These are phyloP conservation scores for Sylvietta virens DNA, from an alignment of 2,113 vertebrate genomes.

Conservation along the genomic window DNA sequence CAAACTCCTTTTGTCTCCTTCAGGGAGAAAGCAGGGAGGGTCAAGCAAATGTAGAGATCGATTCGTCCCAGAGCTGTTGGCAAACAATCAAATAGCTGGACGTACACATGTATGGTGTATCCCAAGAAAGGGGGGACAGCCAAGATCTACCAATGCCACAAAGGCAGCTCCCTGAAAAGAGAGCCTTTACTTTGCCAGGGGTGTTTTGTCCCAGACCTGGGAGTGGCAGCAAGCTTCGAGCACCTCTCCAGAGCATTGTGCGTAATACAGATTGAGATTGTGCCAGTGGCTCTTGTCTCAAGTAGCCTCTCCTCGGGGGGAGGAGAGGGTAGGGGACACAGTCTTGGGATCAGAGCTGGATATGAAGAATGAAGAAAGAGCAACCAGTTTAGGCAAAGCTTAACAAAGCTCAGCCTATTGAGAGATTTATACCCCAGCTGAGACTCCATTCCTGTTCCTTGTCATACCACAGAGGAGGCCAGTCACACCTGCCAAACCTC, in stretches of 20 bases:
- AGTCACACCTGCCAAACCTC: neutral
- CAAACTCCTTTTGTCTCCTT: neutral
- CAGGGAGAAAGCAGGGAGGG: neutral
- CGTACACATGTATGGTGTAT: accelerated
- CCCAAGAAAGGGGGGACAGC: neutral
- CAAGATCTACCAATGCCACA: neutral
- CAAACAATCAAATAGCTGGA: neutral
- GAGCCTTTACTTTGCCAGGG: neutral
- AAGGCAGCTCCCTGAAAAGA: neutral
- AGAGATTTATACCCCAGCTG: neutral
- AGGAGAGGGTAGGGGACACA: neutral
- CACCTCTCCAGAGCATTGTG: neutral
- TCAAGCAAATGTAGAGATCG: neutral
- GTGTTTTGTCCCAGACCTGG: neutral
- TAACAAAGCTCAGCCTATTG: neutral
- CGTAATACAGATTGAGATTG: neutral
- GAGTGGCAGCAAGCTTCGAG: neutral
- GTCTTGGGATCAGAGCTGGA: neutral
- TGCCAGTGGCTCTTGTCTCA: neutral
- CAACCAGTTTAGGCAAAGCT: neutral
- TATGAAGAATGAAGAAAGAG: neutral
- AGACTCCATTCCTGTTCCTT: neutral
- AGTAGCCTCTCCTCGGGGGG: neutral
- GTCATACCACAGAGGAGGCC: neutral
- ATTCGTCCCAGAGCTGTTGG: neutral